phyloP scores from a whole-genome alignment of 2,113 vertebrate species.

The Cnemophilus loriae region DNA sequence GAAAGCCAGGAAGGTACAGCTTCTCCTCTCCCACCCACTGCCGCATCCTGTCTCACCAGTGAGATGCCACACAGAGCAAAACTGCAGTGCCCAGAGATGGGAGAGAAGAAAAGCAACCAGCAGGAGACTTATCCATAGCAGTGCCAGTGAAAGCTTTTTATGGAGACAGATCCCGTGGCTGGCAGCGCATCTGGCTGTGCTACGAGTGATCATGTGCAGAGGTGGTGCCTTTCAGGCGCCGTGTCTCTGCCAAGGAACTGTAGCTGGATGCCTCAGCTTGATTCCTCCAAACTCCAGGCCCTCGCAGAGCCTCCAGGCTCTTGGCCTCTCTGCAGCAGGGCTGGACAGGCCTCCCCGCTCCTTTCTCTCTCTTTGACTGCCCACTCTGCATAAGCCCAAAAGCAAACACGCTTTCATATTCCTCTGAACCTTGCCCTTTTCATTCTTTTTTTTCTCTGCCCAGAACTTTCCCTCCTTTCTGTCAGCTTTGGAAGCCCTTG shows the following conservation, averaged over 20 bases:
- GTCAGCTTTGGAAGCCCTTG: not conserved
- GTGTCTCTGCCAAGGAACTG: not conserved
- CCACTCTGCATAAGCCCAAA: not conserved
- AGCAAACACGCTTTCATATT: not conserved
- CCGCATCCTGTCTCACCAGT: not conserved
- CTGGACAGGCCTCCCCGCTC: not conserved
- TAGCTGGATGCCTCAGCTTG: not conserved
- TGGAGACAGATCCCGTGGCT: not conserved
- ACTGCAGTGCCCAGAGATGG: not conserved
- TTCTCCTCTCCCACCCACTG: not conserved
- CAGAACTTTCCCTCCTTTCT: not conserved
- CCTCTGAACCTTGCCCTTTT: not conserved
- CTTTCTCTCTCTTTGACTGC: not conserved
- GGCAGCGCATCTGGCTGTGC: not conserved
- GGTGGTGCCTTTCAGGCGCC: not conserved
- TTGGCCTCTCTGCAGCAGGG: not conserved
- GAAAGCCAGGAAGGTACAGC: constrained; percentile 23
- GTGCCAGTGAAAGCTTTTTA: not conserved
- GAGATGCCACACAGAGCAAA: not conserved
- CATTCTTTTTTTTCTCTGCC: not conserved
- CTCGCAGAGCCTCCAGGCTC: not conserved
- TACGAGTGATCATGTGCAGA: not conserved
- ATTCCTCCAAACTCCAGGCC: not conserved
- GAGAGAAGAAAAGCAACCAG: not conserved
- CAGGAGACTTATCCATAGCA: not conserved